Evolutionary conservation across 2,888 invertebrate genomes (phyloP), one percentile per base, ranked within the genome.

Genomic region (Odontothrips loti): DNA sequence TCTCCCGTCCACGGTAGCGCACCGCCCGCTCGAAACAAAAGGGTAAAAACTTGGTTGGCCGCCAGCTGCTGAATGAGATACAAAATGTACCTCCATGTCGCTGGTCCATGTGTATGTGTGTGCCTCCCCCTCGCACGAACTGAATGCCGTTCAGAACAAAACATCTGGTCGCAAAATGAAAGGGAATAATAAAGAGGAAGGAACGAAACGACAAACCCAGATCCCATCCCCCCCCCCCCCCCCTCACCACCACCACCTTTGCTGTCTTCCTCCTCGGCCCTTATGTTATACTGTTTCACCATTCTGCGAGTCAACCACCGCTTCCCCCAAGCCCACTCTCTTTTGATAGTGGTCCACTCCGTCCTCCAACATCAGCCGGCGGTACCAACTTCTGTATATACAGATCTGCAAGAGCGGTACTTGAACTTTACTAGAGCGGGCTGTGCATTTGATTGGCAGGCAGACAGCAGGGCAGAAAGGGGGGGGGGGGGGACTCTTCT

Each of bases 11-110:
- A 75, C 80, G 4, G 27, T 80, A 63, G 6, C 51, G 82, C 82
- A 81, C 82, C 58, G 82, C 79, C 82, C 81, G 82, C 63, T 23
- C 51, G 80, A 51, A 1, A 51, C 51, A 51, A 51, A 51, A 17
- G 51, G 51, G 17, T 15, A 15, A 51, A 51, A 6, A 51, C 51
- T 51, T 51, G 11, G 51, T 51, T 17, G 51, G n/a, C n/a, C 51
- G 51, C 51, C 51, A 51, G 51, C 17, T 51, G 11, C 51, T n/a
- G n/a, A n/a, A n/a, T n/a, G n/a, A n/a, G n/a, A n/a, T n/a, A n/a
- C n/a, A 51, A 51, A 51, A 51, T 17, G 51, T 17, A 17, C n/a
- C n/a, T n/a, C n/a, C n/a, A n/a, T n/a, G n/a, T 17, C 51, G 51
- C 51, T 51, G 51, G 11, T 11, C 12, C 51, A 17, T 51, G 51